A percentile compares a stretch with the other conserved stretches of the same genome.
phyloP scores from a whole-genome alignment of 2,888 invertebrate genomes.

The Psococerastis gibbosa region DNA sequence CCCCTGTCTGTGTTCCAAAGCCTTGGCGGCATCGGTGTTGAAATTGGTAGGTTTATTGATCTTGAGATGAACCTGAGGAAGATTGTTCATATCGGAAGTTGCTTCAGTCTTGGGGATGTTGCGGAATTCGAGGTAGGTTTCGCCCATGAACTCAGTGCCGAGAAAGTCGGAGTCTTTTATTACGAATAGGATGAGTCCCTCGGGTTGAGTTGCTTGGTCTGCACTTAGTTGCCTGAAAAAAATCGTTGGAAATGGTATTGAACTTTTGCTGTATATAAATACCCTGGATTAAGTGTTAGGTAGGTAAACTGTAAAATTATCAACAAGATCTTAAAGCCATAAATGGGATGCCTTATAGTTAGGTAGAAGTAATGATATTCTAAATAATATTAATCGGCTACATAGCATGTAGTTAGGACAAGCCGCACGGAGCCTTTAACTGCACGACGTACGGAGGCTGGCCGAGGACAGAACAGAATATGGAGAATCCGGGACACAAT shows the following conservation, averaged over 20 bases:
- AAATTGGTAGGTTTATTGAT: constrained; percentile 43
- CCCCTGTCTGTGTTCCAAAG: constrained; percentile 62
- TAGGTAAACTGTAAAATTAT: no score
- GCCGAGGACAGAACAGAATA: no score
- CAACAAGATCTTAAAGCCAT: no score
- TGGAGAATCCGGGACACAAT: no score
- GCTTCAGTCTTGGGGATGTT: constrained; percentile 46
- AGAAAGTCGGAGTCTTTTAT: constrained; percentile 94
- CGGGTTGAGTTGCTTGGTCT: constrained; percentile 40
- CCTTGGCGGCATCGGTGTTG: constrained; percentile 50
- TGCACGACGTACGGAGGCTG: no score
- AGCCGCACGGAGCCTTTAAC: no score
- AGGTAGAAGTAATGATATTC: constrained; percentile 9
- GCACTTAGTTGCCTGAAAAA: constrained; percentile 41
- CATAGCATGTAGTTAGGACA: no score
- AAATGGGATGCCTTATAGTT: no score
- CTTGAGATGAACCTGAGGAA: constrained; percentile 54
- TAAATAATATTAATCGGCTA: not conserved
- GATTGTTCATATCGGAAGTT: constrained; percentile 32
- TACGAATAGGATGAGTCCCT: constrained; percentile 67
- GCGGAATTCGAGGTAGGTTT: constrained; percentile 69
- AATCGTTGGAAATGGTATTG: constrained; percentile 10
- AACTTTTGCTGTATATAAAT: no score
- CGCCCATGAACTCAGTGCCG: constrained; percentile 87
- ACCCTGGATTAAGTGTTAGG: no score